phyloP scores from a whole-genome alignment of 2,113 vertebrate species.

The Nycticebus coucang region DNA sequence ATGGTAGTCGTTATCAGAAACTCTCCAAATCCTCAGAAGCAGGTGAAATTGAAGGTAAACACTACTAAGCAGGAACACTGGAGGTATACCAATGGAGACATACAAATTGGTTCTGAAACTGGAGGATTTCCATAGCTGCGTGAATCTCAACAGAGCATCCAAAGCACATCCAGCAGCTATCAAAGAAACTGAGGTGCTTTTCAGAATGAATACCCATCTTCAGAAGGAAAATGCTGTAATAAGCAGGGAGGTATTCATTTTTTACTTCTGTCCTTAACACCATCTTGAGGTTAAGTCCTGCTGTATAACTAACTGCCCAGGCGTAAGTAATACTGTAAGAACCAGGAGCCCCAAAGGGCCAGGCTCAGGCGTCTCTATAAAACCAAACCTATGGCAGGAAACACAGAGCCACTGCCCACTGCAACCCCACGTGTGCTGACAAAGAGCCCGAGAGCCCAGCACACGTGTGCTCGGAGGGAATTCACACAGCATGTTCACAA shows the following conservation, averaged over 20 bases:
- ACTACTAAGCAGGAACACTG: not conserved
- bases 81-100: not conserved
- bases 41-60: not conserved
- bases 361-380: not conserved
- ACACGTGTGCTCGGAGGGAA: not conserved
- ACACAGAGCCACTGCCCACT: not conserved
- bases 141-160: not conserved
- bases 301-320: not conserved
- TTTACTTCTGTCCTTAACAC: not conserved
- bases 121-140: not conserved
- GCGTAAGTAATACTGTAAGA: not conserved
- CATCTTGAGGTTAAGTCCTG: not conserved
- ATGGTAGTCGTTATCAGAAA: not conserved
- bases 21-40: not conserved
- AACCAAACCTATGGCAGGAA: not conserved
- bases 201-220: not conserved
- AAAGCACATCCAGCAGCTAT: not conserved
- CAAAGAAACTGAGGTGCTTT: conserved; percentile 20
- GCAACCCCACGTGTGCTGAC: not conserved
- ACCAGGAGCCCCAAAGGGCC: not conserved
- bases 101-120: not conserved
- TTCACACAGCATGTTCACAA: fast-evolving
- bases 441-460: not conserved
- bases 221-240: not conserved
- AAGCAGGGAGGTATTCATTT: not conserved